Percentiles rank a stretch among this genome's conserved stretches.
These are phyloP conservation scores for Muraenolepis orangiensis DNA, from an alignment of 2,797 vertebrate genomes.

Conservation along the genomic window DNA sequence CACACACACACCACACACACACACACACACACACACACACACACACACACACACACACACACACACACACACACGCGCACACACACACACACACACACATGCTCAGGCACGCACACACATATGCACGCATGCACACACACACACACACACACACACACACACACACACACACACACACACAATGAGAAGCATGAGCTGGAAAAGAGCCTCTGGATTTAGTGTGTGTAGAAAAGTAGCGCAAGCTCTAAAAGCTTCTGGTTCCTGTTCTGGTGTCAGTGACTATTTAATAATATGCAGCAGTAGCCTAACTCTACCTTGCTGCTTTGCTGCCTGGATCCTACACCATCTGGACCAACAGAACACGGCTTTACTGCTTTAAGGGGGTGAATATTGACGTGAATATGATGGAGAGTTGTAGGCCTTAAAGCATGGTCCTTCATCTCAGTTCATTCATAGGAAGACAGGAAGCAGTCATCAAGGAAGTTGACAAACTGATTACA, in stretches of 20 bases:
- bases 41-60: neutral
- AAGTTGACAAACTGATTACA: neutral
- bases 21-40: neutral
- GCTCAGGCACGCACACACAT: too few species aligned
- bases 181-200: neutral
- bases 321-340: neutral
- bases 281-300: neutral
- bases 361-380: too few species aligned
- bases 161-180: neutral
- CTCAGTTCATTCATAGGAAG: slow-evolving; percentile 5
- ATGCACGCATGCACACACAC: too few species aligned
- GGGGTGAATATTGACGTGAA: too few species aligned
- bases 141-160: too few species aligned
- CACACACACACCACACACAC: too few species aligned
- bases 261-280: neutral
- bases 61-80: too few species aligned
- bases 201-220: neutral
- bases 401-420: slow-evolving; percentile 23
- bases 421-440: slow-evolving; percentile 30
- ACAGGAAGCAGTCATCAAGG: neutral
- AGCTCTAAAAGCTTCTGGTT: too few species aligned
- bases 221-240: neutral
- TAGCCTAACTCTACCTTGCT: neutral
- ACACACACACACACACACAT: neutral
- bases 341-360: neutral